These are phyloP conservation scores for Ceyx melanurus DNA, from an alignment of 2,113 vertebrate genomes.

Conservation along the genomic window DNA sequence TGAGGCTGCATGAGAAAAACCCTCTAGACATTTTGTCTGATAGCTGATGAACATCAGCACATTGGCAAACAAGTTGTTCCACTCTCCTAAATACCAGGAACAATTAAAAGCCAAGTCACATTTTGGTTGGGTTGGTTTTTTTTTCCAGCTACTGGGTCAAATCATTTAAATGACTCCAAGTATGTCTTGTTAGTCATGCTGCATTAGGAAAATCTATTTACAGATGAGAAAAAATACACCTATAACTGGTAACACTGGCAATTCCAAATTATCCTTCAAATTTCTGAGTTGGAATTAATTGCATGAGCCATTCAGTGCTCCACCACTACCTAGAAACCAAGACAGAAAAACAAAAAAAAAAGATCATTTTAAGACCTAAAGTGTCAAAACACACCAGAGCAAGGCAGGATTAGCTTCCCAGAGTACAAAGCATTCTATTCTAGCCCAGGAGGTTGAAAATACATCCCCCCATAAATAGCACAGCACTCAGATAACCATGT, in stretches of 20 bases:
- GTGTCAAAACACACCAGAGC: not conserved
- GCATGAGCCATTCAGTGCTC: not conserved
- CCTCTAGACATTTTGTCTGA: slow-evolving; percentile 57
- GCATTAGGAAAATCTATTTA: slow-evolving; percentile 13
- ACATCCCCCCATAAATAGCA: slow-evolving; percentile 62
- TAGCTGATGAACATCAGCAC: slow-evolving; percentile 61
- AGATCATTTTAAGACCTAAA: slow-evolving; percentile 1
- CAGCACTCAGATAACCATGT: slow-evolving; percentile 39
- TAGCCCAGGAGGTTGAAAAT: slow-evolving; percentile 39
- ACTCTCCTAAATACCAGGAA: slow-evolving; percentile 13
- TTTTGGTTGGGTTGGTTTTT: not conserved
- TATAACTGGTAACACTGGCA: not conserved
- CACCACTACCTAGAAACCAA: not conserved
- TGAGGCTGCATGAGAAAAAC: slow-evolving; percentile 40
- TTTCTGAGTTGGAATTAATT: no score
- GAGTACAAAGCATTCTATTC: slow-evolving; percentile 70
- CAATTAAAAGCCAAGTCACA: slow-evolving; percentile 43
- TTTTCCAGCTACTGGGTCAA: not conserved
- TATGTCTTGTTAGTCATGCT: slow-evolving; percentile 2
- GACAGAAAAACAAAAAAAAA: slow-evolving; percentile 19
- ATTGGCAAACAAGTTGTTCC: slow-evolving; percentile 59
- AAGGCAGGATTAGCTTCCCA: slow-evolving; percentile 40
- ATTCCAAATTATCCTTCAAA: not conserved
- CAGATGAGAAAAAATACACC: not conserved
- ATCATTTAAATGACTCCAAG: not conserved